A percentile compares a stretch with the other conserved stretches of the same genome.
These are phyloP conservation scores for Tauraco erythrolophus DNA, from an alignment of 2,113 vertebrate species.

Conservation along the genomic window DNA sequence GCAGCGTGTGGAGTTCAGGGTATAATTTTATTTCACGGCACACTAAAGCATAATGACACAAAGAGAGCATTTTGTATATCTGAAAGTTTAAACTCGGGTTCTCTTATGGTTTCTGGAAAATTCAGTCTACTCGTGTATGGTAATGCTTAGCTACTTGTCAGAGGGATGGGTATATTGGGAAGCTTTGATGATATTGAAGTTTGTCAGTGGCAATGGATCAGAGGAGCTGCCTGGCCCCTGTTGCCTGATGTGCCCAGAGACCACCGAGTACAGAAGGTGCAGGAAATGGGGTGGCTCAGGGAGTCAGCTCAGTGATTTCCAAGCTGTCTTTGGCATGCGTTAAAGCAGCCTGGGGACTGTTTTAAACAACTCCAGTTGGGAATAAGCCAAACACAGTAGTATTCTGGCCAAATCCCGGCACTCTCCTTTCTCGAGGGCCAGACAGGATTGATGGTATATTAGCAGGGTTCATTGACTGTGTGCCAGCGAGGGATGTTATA, in stretches of 20 bases:
- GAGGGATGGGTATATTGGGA: neutral
- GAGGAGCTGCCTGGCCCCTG: neutral
- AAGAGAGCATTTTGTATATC: neutral
- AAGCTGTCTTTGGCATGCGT: conserved; percentile 43
- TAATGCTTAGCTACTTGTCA: neutral
- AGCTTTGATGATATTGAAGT: neutral
- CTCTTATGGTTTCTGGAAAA: neutral
- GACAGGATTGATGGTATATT: conserved; percentile 53
- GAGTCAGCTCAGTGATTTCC: conserved; percentile 15
- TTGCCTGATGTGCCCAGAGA: neutral
- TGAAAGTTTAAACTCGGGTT: neutral
- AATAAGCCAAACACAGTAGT: conserved; percentile 52
- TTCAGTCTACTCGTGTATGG: neutral
- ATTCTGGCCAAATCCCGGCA: conserved; percentile 45
- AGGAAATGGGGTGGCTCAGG: neutral
- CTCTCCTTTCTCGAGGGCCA: conserved; percentile 53
- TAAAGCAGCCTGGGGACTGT: conserved; percentile 34
- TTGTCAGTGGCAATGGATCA: neutral
- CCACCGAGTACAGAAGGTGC: neutral
- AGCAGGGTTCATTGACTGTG: conserved; percentile 47
- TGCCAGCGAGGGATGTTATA: conserved; percentile 22
- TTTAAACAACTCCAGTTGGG: conserved; percentile 61
- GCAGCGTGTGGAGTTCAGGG: neutral
- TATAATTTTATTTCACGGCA: neutral
- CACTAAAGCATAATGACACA: neutral